phyloP scores from a whole-genome alignment of 2,888 invertebrate genomes.

The Pelosia muscerda region DNA sequence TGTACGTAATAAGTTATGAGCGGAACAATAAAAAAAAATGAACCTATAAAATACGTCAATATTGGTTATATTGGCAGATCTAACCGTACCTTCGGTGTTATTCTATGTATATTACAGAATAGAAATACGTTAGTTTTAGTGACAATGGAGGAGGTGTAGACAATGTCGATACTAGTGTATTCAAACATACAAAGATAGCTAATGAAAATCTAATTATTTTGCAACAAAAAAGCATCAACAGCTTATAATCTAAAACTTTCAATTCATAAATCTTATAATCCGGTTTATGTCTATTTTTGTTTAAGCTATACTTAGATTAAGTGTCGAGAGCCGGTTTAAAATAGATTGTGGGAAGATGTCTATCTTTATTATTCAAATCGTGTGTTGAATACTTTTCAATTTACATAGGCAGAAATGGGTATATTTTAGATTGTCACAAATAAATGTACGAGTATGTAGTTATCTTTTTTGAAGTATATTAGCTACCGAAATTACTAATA shows the following conservation, averaged over 20 bases:
- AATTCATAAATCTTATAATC: neutral
- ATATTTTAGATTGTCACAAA: no score
- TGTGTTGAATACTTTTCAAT: neutral
- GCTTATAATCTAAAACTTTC: neutral
- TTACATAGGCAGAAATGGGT: no score
- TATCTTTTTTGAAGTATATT: no score
- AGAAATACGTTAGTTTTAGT: neutral
- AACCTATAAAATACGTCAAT: constrained; percentile 21
- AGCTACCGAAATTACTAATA: no score
- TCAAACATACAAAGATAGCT: neutral
- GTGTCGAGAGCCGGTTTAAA: neutral
- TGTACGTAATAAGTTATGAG: constrained; percentile 23
- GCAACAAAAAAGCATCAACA: no score
- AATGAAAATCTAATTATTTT: no score
- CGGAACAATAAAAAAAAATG: constrained; percentile 35
- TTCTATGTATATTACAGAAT: neutral
- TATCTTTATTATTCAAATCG: neutral
- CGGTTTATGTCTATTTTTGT: neutral
- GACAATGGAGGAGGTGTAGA: constrained; percentile 1
- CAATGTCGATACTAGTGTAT: neutral
- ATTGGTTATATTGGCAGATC: neutral
- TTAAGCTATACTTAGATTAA: neutral
- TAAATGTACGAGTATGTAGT: no score
- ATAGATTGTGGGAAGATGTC: neutral
- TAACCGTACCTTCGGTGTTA: neutral